These are phyloP conservation scores for Pyralis farinalis DNA, from an alignment of 2,888 invertebrate species.

Conservation along the genomic window DNA sequence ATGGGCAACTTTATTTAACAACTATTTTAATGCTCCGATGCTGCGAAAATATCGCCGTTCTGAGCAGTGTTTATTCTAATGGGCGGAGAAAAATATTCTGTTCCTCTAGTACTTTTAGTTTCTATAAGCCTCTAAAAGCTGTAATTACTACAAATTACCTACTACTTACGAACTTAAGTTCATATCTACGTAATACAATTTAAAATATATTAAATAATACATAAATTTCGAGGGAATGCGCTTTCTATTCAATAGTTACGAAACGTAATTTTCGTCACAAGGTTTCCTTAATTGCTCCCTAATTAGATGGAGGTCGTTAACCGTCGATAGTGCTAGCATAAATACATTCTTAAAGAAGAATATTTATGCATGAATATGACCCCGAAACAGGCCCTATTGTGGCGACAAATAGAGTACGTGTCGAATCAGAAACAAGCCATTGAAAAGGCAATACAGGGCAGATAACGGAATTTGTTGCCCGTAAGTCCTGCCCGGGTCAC, in stretches of 20 bases:
- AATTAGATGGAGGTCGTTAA: slow-evolving; percentile 49
- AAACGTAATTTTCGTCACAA: too few species aligned
- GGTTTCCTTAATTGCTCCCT: too few species aligned
- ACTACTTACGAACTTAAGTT: too few species aligned
- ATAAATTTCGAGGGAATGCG: too few species aligned
- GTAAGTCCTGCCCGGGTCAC: slow-evolving; percentile 25
- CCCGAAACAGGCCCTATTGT: slow-evolving; percentile 68
- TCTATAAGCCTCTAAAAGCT: too few species aligned
- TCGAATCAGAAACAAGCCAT: slow-evolving; percentile 68
- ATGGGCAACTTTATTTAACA: slow-evolving; percentile 7
- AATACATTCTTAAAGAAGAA: slow-evolving; percentile 54
- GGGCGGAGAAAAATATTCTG: too few species aligned
- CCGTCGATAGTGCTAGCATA: slow-evolving; percentile 59
- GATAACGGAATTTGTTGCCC: slow-evolving; percentile 52
- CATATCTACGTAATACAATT: too few species aligned
- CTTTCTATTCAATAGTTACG: too few species aligned
- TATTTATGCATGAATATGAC: slow-evolving; percentile 59
- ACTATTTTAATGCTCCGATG: slow-evolving; percentile 4
- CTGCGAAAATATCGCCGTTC: slow-evolving; percentile 3
- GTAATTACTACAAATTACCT: too few species aligned
- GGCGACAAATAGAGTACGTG: slow-evolving; percentile 61
- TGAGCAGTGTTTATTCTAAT: too few species aligned
- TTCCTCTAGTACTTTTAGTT: too few species aligned
- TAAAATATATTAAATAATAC: too few species aligned
- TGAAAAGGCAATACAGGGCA: slow-evolving; percentile 72